A percentile compares a stretch with the other conserved stretches of the same genome.
These are phyloP conservation scores for Drosophila mimetica DNA, from an alignment of 2,888 invertebrate species.

Conservation along the genomic window DNA sequence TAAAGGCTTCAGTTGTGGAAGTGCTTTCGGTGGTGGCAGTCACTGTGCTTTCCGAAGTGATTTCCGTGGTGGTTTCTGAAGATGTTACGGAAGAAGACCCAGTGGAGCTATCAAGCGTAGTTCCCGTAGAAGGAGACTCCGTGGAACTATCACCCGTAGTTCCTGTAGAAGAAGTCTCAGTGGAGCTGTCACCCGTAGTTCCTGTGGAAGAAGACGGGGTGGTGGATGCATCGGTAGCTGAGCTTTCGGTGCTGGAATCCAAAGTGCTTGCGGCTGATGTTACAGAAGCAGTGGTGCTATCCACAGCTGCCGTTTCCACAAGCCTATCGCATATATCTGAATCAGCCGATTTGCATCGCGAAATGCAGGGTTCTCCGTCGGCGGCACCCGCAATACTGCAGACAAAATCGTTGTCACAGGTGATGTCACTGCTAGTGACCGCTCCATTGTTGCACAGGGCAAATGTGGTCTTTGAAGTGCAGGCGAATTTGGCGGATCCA, in stretches of 20 bases:
- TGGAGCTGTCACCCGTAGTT: neutral
- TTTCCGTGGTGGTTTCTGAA: neutral
- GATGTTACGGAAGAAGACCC: neutral
- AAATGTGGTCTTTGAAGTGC: constrained; percentile 69
- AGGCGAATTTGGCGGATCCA: constrained; percentile 41
- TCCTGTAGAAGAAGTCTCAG: neutral
- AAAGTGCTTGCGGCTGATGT: neutral
- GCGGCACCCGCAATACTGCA: constrained; percentile 57
- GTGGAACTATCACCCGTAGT: neutral
- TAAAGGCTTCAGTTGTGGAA: constrained; percentile 7
- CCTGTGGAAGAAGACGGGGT: neutral
- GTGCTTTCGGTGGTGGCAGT: constrained; percentile 5
- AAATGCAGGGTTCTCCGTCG: constrained; percentile 49
- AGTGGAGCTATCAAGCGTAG: neutral
- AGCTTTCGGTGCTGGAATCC: neutral
- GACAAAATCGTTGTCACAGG: constrained; percentile 46
- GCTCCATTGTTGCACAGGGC: constrained; percentile 46
- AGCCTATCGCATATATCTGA: constrained; percentile 60
- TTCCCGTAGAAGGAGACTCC: neutral
- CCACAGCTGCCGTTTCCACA: neutral
- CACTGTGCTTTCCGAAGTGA: neutral
- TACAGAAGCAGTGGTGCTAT: neutral
- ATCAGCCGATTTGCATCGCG: constrained; percentile 20
- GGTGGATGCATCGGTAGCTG: neutral
- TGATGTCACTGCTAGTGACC: constrained; percentile 7